Evolutionary conservation across 2,113 vertebrate species (phyloP), one percentile per base, ranked within the genome.

Genomic region (Typhlomys cinereus): DNA sequence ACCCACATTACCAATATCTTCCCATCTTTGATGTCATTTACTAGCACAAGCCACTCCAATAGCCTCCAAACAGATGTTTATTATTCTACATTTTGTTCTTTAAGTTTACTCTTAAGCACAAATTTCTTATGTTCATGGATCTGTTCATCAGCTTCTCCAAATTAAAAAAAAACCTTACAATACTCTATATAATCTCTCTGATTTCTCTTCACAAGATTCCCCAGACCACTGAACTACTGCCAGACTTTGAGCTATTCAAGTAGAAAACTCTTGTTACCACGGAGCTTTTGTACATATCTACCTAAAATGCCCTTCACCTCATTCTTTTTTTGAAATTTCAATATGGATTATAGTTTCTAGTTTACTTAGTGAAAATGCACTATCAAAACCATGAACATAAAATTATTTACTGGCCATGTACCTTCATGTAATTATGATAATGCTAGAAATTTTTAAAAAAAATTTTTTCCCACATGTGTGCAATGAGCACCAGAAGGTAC

Each of bases 281-380:
- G 18, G 25, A 12, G 14, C 62, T 17, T 78, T 44, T 90, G 69
- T 23, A 74, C 52, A 75, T n/a, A 50, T 0, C 34, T 89, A 61
- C 23, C 57, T 88, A 67, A 83, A 84, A 92, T 57, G 62, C 29
- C 41, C 36, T 79, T 29, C 79, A n/a, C 69, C n/a, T 57, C 82
- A 46, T 69, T 79, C 76, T 69, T 44, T 48, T n/a, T 57, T 81
- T 82, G 44, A 89, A 94, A 94, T 11, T 87, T 92, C 62, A 78
- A 80, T 34, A 79, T 80, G 90, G 86, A 1, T 85, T 82, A 92
- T 27, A 36, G 75, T 31, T 23, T 20, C 27, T 85, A 31, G 48
- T 69, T 54, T 57, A 76, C 48, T 86, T 4, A 89, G 34, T 92
- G 50, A 73, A 2, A 94, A 94, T 95, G 93, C 39, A 85, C 4